Base-by-base conservation (phyloP, 2,797 vertebrate species). In the Labeo calbasu region DNA sequence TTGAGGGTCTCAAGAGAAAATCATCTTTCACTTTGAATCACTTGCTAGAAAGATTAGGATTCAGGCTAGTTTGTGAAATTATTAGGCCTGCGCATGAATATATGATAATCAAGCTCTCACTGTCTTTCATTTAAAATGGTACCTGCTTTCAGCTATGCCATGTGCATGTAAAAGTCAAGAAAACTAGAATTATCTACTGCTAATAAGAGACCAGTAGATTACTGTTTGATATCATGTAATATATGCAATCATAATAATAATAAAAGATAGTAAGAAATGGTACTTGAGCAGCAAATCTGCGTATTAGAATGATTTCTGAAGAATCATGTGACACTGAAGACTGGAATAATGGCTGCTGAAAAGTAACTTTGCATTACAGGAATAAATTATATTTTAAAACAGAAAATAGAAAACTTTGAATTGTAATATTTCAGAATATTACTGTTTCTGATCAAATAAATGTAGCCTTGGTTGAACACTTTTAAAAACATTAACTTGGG, bases 51-150 rank as follows among this genome's bases (percentile, higher is more conserved):
- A 51, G 55, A 51, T 63, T 71, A 28, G 21, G n/a, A 51, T 40
- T 63, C 69, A 50, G 81, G 70, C 61, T 73, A 36, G 46, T 75
- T 75, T 82, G 70, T 65, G 81, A 82, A 51, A 53, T 66, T 68
- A 79, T 82, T 73, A 82, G 53, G 51, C 12, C 19, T 72, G 70
- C 0, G 48, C 70, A 12, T 72, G 15, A 57, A 57, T n/a, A 55
- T 7, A 40, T 51, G 46, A 28, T 11, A 15, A 76, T 55, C 32
- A 7, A 76, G 32, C 72, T 57, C 8, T 2, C 65, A 21, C 17
- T 43, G 19, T 68, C 32, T 12, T 21, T 70, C 0, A 9, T 59
- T 43, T 59, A 7, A 76, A 59, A 59, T 76, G 21, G 53, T 57
- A 15, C 17, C 4, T 40, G 51, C 51, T 32, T 73, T 53, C 17